phyloP scores from a whole-genome alignment of 2,888 invertebrate genomes.

The Rhamphomyia laevipes region DNA sequence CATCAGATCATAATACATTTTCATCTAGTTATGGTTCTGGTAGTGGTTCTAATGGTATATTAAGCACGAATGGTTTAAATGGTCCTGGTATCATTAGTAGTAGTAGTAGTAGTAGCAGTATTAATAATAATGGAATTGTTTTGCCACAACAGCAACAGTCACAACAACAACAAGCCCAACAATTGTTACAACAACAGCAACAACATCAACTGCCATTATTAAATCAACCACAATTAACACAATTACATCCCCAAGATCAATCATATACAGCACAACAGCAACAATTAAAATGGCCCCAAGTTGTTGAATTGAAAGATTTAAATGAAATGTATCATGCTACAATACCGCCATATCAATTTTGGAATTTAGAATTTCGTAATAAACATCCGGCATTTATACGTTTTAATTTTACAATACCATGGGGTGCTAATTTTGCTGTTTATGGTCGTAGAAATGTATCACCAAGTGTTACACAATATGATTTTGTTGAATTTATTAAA shows the following conservation, averaged over 20 bases:
- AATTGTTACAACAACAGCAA: constrained; percentile 41
- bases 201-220: constrained; percentile 42
- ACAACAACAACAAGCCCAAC: constrained; percentile 2
- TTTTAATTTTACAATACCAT: constrained; percentile 80
- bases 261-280: constrained; percentile 49
- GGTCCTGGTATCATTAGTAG: constrained; percentile 9
- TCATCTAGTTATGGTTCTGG: constrained; percentile 26
- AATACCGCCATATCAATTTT: constrained; percentile 83
- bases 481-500: constrained; percentile 89
- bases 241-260: constrained; percentile 39
- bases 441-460: constrained; percentile 90
- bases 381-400: constrained; percentile 81
- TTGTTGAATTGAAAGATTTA: constrained; percentile 72
- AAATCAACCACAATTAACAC: constrained; percentile 30
- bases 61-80: constrained; percentile 10
- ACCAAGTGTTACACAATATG: constrained; percentile 93
- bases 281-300: constrained; percentile 60
- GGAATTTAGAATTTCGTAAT: constrained; percentile 86
- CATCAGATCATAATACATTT: constrained; percentile 51
- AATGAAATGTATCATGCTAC: constrained; percentile 73
- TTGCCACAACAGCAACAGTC: constrained; percentile 21
- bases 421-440: constrained; percentile 90
- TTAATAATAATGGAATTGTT: constrained; percentile 20
- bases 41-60: constrained; percentile 4
- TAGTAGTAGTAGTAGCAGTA: constrained; percentile 9